phyloP scores from a whole-genome alignment of 2,797 vertebrate genomes.

The Melanotaenia maccullochi region DNA sequence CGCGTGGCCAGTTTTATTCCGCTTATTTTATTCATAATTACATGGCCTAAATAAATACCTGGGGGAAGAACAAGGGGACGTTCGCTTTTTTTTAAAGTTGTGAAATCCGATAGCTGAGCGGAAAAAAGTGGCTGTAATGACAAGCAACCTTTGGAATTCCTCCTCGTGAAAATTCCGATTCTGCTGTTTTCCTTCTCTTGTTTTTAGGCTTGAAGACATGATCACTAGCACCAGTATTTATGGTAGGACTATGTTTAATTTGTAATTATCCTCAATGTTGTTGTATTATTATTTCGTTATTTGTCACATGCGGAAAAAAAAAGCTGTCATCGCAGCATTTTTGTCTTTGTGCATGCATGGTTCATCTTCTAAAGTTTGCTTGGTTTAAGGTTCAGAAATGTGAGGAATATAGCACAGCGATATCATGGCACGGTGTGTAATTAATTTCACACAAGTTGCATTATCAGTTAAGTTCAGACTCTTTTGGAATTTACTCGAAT shows the following conservation, averaged over 20 bases:
- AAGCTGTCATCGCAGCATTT: slow-evolving; percentile 24
- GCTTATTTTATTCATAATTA: slow-evolving; percentile 86
- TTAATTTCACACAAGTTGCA: slow-evolving; percentile 39
- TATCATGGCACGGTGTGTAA: slow-evolving; percentile 19
- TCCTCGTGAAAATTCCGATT: slow-evolving; percentile 96
- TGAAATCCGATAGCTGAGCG: slow-evolving; percentile 96
- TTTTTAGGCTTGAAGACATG: slow-evolving; percentile 94
- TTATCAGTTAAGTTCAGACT: slow-evolving; percentile 39
- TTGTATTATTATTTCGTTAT: slow-evolving; percentile 33
- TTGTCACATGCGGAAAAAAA: slow-evolving; percentile 31
- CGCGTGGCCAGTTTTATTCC: slow-evolving; percentile 86
- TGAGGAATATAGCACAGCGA: slow-evolving; percentile 19
- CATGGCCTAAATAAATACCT: slow-evolving; percentile 92
- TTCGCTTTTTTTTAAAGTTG: slow-evolving; percentile 82
- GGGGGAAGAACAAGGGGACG: slow-evolving; percentile 91
- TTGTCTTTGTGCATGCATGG: slow-evolving; percentile 64
- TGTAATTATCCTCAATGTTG: slow-evolving; percentile 76
- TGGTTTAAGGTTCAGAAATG: slow-evolving; percentile 25
- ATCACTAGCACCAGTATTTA: slow-evolving; percentile 99
- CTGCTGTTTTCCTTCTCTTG: slow-evolving; percentile 89
- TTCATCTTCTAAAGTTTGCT: slow-evolving; percentile 50
- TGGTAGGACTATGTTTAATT: slow-evolving; percentile 91
- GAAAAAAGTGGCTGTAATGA: slow-evolving; percentile 95
- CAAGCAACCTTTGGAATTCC: slow-evolving; percentile 99
- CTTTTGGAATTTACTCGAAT: slow-evolving; percentile 21